These are phyloP conservation scores for Labeo catla DNA, from an alignment of 2,113 vertebrate genomes.

Conservation along the genomic window DNA sequence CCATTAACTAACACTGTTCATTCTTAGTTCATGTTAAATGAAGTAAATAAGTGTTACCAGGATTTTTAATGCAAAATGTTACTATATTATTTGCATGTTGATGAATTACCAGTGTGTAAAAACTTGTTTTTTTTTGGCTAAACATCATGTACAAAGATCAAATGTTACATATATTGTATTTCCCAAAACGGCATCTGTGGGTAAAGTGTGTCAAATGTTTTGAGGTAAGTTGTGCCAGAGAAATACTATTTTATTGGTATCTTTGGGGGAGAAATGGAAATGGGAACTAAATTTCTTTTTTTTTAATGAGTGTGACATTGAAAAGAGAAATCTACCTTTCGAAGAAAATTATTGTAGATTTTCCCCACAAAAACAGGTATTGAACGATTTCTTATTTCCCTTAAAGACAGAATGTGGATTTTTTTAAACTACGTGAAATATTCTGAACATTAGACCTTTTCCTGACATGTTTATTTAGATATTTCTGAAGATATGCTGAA, in stretches of 20 bases:
- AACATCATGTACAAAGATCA: neutral
- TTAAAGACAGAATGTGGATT: neutral
- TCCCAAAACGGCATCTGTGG: neutral
- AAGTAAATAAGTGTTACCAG: too few species aligned
- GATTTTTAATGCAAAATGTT: neutral
- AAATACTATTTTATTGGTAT: neutral
- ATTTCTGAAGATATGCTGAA: neutral
- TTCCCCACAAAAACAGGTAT: neutral
- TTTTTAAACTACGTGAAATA: neutral
- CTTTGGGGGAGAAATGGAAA: neutral
- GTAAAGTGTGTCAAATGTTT: neutral
- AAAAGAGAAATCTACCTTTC: neutral
- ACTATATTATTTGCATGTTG: neutral
- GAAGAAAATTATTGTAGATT: neutral
- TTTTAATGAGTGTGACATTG: neutral
- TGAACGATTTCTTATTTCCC: neutral
- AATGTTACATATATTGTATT: neutral
- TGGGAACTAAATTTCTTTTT: neutral
- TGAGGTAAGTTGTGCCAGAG: neutral
- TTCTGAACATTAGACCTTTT: neutral
- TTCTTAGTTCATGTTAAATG: too few species aligned
- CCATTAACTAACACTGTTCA: too few species aligned
- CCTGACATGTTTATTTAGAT: neutral
- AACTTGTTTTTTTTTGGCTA: neutral
- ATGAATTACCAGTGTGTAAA: neutral